Percentiles rank a stretch among this genome's conserved stretches.
These are phyloP conservation scores for Argyrosomus japonicus DNA, from an alignment of 2,113 vertebrate genomes.

Conservation along the genomic window DNA sequence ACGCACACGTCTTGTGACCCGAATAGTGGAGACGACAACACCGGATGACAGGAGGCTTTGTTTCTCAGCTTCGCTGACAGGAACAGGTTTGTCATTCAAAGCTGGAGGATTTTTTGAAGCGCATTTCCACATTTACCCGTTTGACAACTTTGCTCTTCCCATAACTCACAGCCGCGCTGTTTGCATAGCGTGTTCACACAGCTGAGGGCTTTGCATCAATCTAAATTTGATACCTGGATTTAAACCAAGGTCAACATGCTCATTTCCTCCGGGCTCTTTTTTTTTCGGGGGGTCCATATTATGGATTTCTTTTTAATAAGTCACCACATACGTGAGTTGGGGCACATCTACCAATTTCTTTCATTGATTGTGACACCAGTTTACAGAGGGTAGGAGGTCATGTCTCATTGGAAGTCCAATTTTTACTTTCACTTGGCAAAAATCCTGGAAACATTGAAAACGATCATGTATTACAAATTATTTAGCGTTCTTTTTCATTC, in stretches of 20 bases:
- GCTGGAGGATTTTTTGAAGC: background rate
- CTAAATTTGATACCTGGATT: constrained; percentile 5
- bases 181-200: background rate
- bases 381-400: background rate
- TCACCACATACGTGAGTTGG: background rate
- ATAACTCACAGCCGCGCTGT: background rate
- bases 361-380: background rate
- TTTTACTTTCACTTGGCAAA: background rate
- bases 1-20: constrained; percentile 8
- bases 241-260: constrained; percentile 17
- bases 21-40: background rate
- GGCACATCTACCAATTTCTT: background rate
- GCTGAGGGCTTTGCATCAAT: constrained; percentile 18
- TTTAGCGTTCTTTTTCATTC: background rate
- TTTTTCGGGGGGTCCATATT: background rate
- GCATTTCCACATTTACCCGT: constrained; percentile 33
- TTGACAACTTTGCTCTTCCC: constrained; percentile 19
- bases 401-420: background rate
- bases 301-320: background rate
- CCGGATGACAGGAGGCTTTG: background rate
- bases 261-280: background rate
- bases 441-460: background rate
- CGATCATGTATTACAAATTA: background rate
- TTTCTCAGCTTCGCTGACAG: background rate
- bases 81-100: constrained; percentile 39